These are phyloP conservation scores for Lasioglossum morio DNA, from an alignment of 2,888 invertebrate genomes.

Conservation along the genomic window DNA sequence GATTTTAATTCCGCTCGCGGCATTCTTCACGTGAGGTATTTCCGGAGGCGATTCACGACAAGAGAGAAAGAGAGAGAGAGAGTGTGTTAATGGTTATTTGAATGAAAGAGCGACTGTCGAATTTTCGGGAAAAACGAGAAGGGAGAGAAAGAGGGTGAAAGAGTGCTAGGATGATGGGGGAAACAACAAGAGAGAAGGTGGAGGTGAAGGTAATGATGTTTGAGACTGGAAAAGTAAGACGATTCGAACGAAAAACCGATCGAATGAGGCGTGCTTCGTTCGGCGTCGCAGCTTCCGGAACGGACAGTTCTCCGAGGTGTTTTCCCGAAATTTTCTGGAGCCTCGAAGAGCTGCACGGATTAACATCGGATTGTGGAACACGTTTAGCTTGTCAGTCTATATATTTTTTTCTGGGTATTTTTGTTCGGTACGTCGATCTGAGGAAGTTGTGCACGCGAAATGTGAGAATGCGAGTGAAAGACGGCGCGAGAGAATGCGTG, in stretches of 20 bases:
- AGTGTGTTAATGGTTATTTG: constrained; percentile 19
- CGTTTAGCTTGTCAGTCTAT: not conserved
- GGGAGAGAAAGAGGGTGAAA: constrained; percentile 9
- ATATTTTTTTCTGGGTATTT: not conserved
- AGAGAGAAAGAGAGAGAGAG: constrained; percentile 22
- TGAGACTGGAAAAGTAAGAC: not conserved
- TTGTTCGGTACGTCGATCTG: constrained; percentile 27
- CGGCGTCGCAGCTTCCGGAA: constrained; percentile 18
- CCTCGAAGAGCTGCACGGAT: not conserved
- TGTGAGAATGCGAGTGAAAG: constrained; percentile 25
- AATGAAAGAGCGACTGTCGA: constrained; percentile 26
- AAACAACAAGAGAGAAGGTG: constrained; percentile 43
- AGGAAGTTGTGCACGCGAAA: constrained; percentile 10
- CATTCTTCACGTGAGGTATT: constrained; percentile 48
- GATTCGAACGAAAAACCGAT: constrained; percentile 18
- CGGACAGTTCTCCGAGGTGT: not conserved
- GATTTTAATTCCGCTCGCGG: constrained; percentile 23
- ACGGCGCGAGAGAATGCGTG: not conserved
- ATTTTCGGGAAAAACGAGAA: constrained; percentile 10
- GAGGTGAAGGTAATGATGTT: not conserved
- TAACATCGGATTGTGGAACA: not conserved
- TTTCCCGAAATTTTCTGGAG: not conserved
- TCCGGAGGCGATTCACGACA: constrained; percentile 64
- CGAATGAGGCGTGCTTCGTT: not conserved
- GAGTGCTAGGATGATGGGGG: not conserved